Conservation (phyloP, 1,140 invertebrate species). For the Solen grandis region DNA sequence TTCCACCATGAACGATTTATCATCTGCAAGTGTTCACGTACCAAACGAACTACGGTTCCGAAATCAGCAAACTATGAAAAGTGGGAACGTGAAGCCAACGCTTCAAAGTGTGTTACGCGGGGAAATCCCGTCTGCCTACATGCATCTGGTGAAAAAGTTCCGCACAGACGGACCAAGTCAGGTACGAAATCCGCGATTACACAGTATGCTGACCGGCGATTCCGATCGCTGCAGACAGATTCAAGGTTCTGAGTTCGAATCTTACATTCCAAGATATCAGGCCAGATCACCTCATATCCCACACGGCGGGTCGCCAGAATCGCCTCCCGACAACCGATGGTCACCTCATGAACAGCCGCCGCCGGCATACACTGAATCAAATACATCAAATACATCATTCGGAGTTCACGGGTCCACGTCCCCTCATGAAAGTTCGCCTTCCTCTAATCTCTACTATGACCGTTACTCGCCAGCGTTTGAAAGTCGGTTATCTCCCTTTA, state of each 20-base stretch:
- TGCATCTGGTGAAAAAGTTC: conserved; percentile 63
- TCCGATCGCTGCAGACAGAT: neutral
- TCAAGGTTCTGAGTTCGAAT: conserved; percentile 15
- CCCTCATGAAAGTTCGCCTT: neutral
- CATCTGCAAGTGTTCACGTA: conserved; percentile 49
- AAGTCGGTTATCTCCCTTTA: conserved; percentile 34
- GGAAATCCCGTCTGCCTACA: conserved; percentile 73
- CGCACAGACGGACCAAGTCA: no score
- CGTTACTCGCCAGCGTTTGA: conserved; percentile 26
- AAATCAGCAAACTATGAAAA: conserved; percentile 51
- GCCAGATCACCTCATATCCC: no score
- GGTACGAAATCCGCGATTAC: conserved; percentile 15
- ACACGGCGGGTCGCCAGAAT: neutral
- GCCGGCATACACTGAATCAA: neutral
- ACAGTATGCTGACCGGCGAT: neutral
- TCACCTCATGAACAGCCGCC: conserved; percentile 1
- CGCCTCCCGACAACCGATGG: conserved; percentile 11
- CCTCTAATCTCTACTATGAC: neutral
- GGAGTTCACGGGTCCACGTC: neutral
- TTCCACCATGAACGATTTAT: conserved; percentile 19
- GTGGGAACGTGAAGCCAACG: conserved; percentile 54
- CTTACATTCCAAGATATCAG: conserved; percentile 10
- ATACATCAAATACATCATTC: no score
- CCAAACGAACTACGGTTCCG: conserved; percentile 42
- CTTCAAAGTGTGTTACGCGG: conserved; percentile 75